Conservation (phyloP, 2,797 vertebrate genomes). For the Otus scops region DNA sequence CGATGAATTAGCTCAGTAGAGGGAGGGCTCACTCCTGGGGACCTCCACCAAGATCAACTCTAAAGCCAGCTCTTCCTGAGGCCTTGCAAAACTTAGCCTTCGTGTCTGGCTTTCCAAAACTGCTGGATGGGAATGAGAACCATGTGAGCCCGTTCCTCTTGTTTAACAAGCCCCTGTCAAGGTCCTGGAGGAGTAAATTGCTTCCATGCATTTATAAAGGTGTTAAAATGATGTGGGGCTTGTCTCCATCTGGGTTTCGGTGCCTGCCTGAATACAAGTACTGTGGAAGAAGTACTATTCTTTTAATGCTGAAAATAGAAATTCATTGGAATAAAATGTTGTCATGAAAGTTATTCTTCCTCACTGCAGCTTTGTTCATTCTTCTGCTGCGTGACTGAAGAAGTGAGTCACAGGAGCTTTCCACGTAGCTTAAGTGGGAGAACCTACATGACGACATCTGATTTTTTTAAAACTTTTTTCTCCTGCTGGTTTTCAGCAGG, state of each 20-base stretch:
- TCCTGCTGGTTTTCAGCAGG: background rate
- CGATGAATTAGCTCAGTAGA: background rate
- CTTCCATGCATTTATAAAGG: background rate
- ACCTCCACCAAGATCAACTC: background rate
- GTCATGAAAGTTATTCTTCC: background rate
- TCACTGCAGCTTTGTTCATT: background rate
- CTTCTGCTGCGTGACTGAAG: background rate
- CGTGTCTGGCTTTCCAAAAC: background rate
- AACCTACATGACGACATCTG: background rate
- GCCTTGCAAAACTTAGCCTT: background rate
- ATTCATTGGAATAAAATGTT: background rate
- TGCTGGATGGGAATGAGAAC: background rate
- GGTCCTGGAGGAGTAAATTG: background rate
- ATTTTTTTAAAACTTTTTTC: background rate
- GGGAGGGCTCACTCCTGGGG: background rate
- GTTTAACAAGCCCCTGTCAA: background rate
- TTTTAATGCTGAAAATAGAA: background rate
- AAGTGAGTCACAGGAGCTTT: background rate
- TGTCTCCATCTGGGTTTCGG: background rate
- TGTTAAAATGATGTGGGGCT: background rate
- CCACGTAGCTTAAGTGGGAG: background rate
- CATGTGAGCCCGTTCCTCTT: background rate
- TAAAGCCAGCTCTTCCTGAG: background rate
- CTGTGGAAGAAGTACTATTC: background rate
- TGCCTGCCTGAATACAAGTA: background rate